A percentile compares a stretch with the other conserved stretches of the same genome.
Conservation (phyloP, 2,888 invertebrate genomes). For the Tipula lateralis region DNA sequence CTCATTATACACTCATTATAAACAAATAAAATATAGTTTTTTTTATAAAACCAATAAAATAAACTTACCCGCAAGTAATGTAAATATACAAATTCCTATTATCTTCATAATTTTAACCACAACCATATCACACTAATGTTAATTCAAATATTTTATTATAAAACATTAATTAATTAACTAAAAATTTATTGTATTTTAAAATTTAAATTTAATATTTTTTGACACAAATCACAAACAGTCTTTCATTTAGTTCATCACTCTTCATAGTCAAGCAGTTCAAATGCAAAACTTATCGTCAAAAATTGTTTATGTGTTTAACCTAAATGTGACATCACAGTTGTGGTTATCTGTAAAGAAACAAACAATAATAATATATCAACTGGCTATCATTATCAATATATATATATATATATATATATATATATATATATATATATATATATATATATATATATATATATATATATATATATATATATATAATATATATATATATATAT, state of each 20-base stretch:
- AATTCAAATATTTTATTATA: background rate
- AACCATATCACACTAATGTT: background rate
- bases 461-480: too few relatives aligned
- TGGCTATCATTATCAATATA: too few relatives aligned
- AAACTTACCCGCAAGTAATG: constrained; percentile 27
- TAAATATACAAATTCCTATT: constrained; percentile 30
- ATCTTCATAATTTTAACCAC: constrained; percentile 28
- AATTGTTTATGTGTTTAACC: background rate
- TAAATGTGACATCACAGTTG: background rate
- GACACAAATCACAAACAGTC: background rate
- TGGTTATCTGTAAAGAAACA: background rate
- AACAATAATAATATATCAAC: background rate
- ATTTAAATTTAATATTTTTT: background rate
- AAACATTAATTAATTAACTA: background rate
- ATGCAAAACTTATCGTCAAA: background rate
- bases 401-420: too few relatives aligned
- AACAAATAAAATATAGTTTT: background rate
- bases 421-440: too few relatives aligned
- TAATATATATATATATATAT: too few relatives aligned
- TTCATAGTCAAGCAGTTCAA: background rate
- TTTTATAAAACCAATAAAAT: background rate
- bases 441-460: too few relatives aligned
- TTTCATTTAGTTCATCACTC: background rate
- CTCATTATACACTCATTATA: too few relatives aligned
- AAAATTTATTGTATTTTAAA: background rate